Evolutionary conservation across 2,888 invertebrate species (phyloP), one percentile per base, ranked within the genome.

Genomic region (Labia minor): DNA sequence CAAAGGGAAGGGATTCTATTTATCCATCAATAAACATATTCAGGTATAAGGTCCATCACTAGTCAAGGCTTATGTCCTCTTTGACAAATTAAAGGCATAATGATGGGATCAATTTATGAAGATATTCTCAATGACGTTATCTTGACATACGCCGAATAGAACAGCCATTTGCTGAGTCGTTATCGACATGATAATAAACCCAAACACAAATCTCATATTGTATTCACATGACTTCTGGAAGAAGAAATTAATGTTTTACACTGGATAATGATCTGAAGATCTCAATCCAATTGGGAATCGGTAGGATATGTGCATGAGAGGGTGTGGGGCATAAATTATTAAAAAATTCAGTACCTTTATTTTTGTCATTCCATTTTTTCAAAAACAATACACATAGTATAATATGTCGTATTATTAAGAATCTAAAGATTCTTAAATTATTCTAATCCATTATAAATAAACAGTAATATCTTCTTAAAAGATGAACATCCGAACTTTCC

Each of bases 151-250:
- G 66, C 68, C 19, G 16, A 61, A 49, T 10, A 61, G 65, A 61
- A 49, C 16, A 67, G 67, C 64, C 21, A 61, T 16, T 18, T 33
- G 4, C 18, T 65, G 26, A 66, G 64, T 26, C 64, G 67, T 20
- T 69, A 67, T 70, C 64, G 69, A 19, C 66, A 67, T 16, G 62
- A 69, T 61, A 65, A 68, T 11, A 66, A 69, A n/a, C 37, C 64
- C 0, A 67, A 69, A 63, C 65, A 70, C 21, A 19, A 21, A 19
- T 68, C 64, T 16, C 65, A 37, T 1, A 1, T 69, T 4, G 18
- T 26, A 63, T 68, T 11, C 33, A 33, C 33, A 33, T 33, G 33
- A 11, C 33, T 33, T 33, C 33, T 8, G 33, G 33, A 33, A 33
- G 33, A 6, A 11, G 33, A 11, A 33, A 11, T 33, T 6, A 33